Conservation (phyloP, 2,888 invertebrate species). For the Pteria penguin region DNA sequence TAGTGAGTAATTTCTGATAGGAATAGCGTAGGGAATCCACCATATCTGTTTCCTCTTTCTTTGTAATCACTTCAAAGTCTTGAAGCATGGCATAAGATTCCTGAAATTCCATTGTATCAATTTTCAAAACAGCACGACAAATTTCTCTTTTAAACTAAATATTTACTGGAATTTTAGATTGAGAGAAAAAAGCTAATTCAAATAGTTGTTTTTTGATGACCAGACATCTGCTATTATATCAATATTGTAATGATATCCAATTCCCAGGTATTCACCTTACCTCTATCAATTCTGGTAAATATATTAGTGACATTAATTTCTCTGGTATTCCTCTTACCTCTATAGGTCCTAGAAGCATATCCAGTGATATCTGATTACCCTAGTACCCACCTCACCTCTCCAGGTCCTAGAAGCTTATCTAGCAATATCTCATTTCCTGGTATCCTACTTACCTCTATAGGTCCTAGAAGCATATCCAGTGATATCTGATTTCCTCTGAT, state of each 20-base stretch:
- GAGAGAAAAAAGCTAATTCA: neutral
- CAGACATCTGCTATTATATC: no score
- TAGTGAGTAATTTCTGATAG: constrained; percentile 86
- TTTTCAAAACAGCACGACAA: neutral
- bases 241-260: no score
- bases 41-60: constrained; percentile 89
- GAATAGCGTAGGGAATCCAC: constrained; percentile 89
- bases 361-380: constrained; percentile 85
- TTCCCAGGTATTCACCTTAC: no score
- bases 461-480: constrained; percentile 85
- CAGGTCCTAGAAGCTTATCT: constrained; percentile 85
- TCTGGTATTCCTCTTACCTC: no score
- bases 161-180: neutral
- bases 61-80: constrained; percentile 82
- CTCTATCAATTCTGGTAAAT: no score
- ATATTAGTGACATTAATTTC: no score
- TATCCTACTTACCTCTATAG: constrained; percentile 83
- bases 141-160: neutral
- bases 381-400: constrained; percentile 82
- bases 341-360: constrained; percentile 86
- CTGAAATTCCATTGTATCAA: constrained; percentile 53
- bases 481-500: constrained; percentile 86
- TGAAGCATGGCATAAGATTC: constrained; percentile 88
- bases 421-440: constrained; percentile 84
- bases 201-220: no score